Conservation (phyloP, 2,888 invertebrate genomes). For the Leptinotarsa haldemani region DNA sequence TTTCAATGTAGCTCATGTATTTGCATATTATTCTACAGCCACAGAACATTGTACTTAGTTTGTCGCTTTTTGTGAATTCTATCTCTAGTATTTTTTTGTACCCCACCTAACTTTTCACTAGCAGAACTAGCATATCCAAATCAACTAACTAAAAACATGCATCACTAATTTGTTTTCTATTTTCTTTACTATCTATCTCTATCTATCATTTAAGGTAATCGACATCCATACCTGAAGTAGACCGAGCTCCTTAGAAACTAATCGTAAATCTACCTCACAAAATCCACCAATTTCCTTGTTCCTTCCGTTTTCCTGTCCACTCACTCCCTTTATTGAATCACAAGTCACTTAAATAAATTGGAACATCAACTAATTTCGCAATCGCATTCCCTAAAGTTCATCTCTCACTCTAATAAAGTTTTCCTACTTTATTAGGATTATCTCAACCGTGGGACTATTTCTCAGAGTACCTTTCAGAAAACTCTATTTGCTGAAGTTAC, state of each 20-base stretch:
- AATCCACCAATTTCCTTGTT: not conserved
- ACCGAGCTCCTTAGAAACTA: not conserved
- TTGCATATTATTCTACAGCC: too few relatives aligned
- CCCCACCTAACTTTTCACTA: too few relatives aligned
- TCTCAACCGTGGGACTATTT: slow-evolving; percentile 4
- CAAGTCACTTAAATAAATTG: slow-evolving; percentile 5
- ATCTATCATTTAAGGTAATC: too few relatives aligned
- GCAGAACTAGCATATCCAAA: too few relatives aligned
- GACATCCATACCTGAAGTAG: too few relatives aligned
- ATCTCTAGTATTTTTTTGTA: too few relatives aligned
- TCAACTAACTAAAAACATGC: too few relatives aligned
- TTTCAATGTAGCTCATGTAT: too few relatives aligned
- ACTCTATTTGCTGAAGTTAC: slow-evolving; percentile 11
- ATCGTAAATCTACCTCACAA: not conserved
- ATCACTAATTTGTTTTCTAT: too few relatives aligned
- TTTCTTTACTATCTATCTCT: too few relatives aligned
- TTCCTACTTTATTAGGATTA: slow-evolving; percentile 1
- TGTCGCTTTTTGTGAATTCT: too few relatives aligned
- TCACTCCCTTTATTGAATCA: not conserved
- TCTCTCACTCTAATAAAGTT: slow-evolving; percentile 6
- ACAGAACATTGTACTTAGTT: too few relatives aligned
- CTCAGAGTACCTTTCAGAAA: not conserved
- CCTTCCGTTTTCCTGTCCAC: not conserved
- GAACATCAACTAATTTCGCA: slow-evolving; percentile 1
- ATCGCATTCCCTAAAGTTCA: slow-evolving; percentile 10